Base-by-base conservation (phyloP, 2,113 vertebrate genomes). In the Hemichromis elongatus region DNA sequence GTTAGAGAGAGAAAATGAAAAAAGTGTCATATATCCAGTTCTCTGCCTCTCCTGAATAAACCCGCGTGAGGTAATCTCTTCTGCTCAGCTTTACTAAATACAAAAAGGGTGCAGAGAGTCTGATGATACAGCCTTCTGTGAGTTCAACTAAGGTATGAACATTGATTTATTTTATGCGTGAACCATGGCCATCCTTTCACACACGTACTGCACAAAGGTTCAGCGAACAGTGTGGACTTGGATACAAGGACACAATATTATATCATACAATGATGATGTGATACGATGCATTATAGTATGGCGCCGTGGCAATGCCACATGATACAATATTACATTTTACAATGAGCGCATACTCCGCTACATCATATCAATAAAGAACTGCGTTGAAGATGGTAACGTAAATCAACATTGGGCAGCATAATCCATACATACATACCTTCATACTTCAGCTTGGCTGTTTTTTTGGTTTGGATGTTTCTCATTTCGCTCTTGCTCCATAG, bases 291-390 rank as follows among this genome's bases (percentile, higher is more conserved):
- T n/a, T n/a, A n/a, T n/a, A n/a, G n/a, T n/a, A n/a, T 75, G 59
- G 33, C 37, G 33, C 33, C 13, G 59, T 63, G 59, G 33, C 59
- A 37, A 37, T 63, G 59, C 59, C 33, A 7, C 33, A 3, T 66
- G 0, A 66, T 37, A 21, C 59, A 66, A 37, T 66, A 66, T 66
- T 66, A 66, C 37, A 42, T 45, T 55, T 55, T 55, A 24, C n/a
- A 55, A 24, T 40, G 35, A 68, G 12, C 24, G 63, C 0, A n/a
- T 68, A 24, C 35, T 68, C 0, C 42, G 12, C 37, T 24, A 45
- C 63, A 26, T 68, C 13, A 68, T 0, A 68, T 45, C 14, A 6
- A 3, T 0, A 0, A 18, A 70, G 24, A 70, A 47, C 0, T 21
- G 8, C 1, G 1, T 16, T 70, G 21, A 70, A 45, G 5, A 42